phyloP scores from a whole-genome alignment of 2,113 vertebrate species.

The Gallinago jamesoni region DNA sequence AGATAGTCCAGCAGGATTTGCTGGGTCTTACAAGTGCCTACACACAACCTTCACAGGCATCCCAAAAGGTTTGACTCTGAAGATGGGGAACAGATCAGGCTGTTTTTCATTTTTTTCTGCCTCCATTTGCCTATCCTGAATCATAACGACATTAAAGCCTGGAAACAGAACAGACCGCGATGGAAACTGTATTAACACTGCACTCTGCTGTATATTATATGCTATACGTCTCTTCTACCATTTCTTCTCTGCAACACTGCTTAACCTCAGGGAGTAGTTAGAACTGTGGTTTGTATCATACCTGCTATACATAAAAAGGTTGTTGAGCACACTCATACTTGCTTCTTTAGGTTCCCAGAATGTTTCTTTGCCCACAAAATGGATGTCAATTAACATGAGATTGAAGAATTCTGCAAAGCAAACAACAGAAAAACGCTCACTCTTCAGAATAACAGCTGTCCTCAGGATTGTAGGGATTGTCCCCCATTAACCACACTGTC shows the following conservation, averaged over 20 bases:
- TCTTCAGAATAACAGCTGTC: not conserved
- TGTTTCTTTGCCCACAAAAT: not conserved
- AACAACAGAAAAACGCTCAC: not conserved
- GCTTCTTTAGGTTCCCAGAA: not conserved
- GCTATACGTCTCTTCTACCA: not conserved
- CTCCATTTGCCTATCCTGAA: not conserved
- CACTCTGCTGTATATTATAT: constrained; percentile 50
- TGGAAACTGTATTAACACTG: constrained; percentile 57
- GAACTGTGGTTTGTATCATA: not conserved
- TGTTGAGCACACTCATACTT: not conserved
- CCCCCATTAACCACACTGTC: not conserved
- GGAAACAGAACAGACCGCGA: not conserved
- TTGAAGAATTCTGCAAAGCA: not conserved
- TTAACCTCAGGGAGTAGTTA: not conserved
- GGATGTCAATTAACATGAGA: not conserved
- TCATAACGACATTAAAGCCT: not conserved
- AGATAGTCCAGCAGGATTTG: constrained; percentile 14
- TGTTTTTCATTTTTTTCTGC: not conserved
- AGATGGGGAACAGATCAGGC: not conserved
- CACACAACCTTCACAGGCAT: not conserved
- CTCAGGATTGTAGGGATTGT: not conserved
- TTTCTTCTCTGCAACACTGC: not conserved
- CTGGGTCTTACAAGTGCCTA: not conserved
- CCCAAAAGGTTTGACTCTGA: not conserved
- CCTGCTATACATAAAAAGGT: not conserved